Conservation (phyloP, 2,888 invertebrate species). For the Hirtodrosophila histrioides region DNA sequence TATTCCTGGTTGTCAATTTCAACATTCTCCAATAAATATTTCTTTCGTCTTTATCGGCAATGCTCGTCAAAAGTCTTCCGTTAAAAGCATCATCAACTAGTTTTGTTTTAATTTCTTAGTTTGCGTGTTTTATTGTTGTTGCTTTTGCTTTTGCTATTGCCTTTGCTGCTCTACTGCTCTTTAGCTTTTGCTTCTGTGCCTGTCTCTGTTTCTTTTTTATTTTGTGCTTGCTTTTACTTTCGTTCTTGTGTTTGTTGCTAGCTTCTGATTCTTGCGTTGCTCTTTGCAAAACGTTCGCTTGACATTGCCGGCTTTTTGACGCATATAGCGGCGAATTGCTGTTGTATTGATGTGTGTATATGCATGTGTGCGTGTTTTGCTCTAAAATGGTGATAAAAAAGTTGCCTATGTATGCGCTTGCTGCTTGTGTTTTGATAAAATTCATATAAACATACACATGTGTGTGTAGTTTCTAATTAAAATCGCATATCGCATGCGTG, state of each 20-base stretch:
- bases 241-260: conserved; percentile 57
- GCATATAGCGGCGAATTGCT: conserved; percentile 48
- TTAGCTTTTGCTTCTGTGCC: conserved; percentile 27
- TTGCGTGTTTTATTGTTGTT: conserved; percentile 15
- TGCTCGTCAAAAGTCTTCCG: conserved; percentile 29
- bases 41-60: conserved; percentile 2
- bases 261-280: conserved; percentile 38
- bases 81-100: conserved; percentile 52
- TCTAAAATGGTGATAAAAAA: conserved; percentile 40
- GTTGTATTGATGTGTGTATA: conserved; percentile 19
- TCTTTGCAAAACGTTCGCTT: conserved; percentile 41
- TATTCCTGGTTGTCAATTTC: conserved; percentile 11
- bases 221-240: conserved; percentile 69
- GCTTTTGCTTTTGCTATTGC: not conserved
- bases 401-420: conserved; percentile 17
- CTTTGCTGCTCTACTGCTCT: conserved; percentile 32
- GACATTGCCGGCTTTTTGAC: conserved; percentile 63
- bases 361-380: conserved; percentile 20
- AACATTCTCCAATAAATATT: conserved; percentile 1
- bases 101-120: conserved; percentile 52
- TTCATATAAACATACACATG: conserved; percentile 20
- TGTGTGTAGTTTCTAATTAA: conserved; percentile 42
- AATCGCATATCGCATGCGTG: conserved; percentile 28
- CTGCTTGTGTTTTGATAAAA: conserved; percentile 43
- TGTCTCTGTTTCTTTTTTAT: conserved; percentile 20